These are phyloP conservation scores for Limnothrissa miodon DNA, from an alignment of 2,113 vertebrate species.

Conservation along the genomic window DNA sequence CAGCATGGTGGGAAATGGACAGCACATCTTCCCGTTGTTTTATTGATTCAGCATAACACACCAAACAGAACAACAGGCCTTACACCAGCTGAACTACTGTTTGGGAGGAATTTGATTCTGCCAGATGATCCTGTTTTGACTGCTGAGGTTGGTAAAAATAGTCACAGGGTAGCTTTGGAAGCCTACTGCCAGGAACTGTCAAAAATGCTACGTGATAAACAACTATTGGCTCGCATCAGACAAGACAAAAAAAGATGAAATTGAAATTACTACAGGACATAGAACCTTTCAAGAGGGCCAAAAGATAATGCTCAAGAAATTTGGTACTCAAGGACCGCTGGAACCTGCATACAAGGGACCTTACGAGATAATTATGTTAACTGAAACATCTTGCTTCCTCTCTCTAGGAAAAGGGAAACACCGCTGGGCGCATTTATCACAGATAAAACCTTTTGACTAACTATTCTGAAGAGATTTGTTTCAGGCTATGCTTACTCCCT, in stretches of 20 bases:
- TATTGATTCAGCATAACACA: background rate
- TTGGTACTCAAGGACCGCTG: background rate
- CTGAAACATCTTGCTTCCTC: constrained; percentile 1
- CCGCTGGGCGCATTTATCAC: background rate
- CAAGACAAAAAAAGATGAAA: background rate
- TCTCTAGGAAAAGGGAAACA: background rate
- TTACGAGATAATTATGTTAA: background rate
- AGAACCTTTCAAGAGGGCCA: background rate
- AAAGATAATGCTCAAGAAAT: background rate
- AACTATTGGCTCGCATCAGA: background rate
- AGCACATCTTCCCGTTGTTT: background rate
- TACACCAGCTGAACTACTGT: background rate
- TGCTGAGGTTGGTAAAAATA: background rate
- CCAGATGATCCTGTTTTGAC: background rate
- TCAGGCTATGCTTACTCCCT: too few relatives aligned
- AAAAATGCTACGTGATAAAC: background rate
- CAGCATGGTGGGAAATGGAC: too few relatives aligned
- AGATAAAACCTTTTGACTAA: background rate
- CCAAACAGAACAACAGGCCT: background rate
- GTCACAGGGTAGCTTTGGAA: background rate
- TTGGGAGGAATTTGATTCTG: background rate
- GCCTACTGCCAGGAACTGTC: background rate
- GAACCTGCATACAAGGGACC: background rate
- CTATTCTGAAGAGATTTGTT: background rate
- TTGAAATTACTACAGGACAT: background rate